Evolutionary conservation across 1,140 invertebrate genomes (phyloP).

Genomic region (Bradynema listronoti): DNA sequence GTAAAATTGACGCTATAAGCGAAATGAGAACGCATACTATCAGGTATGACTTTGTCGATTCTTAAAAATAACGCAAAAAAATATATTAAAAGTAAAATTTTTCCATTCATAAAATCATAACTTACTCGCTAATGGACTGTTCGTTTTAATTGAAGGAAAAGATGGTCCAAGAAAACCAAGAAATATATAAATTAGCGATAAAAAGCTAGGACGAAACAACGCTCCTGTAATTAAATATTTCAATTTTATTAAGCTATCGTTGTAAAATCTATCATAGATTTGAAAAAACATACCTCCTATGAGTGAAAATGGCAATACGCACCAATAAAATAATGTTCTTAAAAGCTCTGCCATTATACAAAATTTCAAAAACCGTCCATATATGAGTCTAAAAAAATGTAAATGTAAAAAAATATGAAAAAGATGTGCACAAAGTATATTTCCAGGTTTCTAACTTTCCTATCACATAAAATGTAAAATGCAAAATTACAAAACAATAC

Average conservation of each 20-base stretch:
- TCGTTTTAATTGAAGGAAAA: constrained; percentile 33
- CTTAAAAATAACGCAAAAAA: constrained; percentile 21
- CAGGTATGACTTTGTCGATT: constrained; percentile 26
- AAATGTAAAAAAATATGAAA: too few species aligned
- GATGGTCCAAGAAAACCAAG: constrained; percentile 39
- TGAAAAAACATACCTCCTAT: not conserved
- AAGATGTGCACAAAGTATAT: too few species aligned
- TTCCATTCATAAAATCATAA: constrained; percentile 15
- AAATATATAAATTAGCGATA: constrained; percentile 45
- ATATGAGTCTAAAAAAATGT: too few species aligned
- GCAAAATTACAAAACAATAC: too few species aligned
- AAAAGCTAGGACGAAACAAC: constrained; percentile 38
- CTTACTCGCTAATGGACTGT: constrained; percentile 25
- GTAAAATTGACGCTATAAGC: constrained; percentile 20
- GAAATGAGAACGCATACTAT: constrained; percentile 24
- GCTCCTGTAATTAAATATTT: constrained; percentile 30
- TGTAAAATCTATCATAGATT: too few species aligned
- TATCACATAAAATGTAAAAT: too few species aligned
- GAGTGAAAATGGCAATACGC: not conserved
- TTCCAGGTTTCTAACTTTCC: too few species aligned
- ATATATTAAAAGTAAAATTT: constrained; percentile 1
- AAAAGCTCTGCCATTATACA: constrained; percentile 4
- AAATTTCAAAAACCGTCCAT: too few species aligned
- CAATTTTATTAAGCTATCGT: too few species aligned
- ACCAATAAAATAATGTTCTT: not conserved